Evolutionary conservation across 1,140 invertebrate species (phyloP).

Genomic region (Ostrea denselamellosa): DNA sequence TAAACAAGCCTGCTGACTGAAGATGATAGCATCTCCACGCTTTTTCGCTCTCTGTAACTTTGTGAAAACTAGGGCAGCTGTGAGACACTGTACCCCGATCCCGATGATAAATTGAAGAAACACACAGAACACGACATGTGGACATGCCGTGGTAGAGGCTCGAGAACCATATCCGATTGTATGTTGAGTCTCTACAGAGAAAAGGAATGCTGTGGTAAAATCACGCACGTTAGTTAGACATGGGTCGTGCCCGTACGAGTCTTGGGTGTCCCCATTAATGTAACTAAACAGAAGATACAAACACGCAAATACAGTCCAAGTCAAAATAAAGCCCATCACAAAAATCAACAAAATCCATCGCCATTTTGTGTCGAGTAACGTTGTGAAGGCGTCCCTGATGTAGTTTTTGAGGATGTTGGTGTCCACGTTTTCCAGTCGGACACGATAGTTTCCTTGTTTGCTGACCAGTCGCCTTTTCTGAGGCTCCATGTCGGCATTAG

Average conservation of each 20-base stretch:
- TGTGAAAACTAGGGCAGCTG: slow-evolving; percentile 72
- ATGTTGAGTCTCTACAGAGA: slow-evolving; percentile 80
- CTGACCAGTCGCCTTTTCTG: slow-evolving; percentile 50
- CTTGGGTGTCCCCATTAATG: slow-evolving; percentile 89
- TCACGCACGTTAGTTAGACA: slow-evolving; percentile 72
- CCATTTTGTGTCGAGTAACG: slow-evolving; percentile 85
- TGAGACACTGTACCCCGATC: slow-evolving; percentile 70
- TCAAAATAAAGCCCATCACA: slow-evolving; percentile 92
- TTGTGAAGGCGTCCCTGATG: slow-evolving; percentile 68
- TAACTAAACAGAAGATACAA: slow-evolving; percentile 96
- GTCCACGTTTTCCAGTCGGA: slow-evolving; percentile 49
- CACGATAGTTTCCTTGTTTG: slow-evolving; percentile 50
- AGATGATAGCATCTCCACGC: slow-evolving; percentile 67
- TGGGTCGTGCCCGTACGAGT: slow-evolving; percentile 81
- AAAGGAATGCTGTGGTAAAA: slow-evolving; percentile 77
- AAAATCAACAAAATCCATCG: slow-evolving; percentile 96
- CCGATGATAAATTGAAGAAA: slow-evolving; percentile 74
- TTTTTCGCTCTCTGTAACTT: slow-evolving; percentile 72
- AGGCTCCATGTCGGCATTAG: neutral
- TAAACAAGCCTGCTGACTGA: slow-evolving; percentile 62
- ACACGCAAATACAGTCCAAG: slow-evolving; percentile 93
- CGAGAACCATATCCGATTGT: slow-evolving; percentile 82
- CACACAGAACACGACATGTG: slow-evolving; percentile 64
- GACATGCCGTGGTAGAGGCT: slow-evolving; percentile 83
- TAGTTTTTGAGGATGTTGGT: slow-evolving; percentile 46